Evolutionary conservation across 2,113 vertebrate species (phyloP).

Genomic region (Rattus norvegicus): DNA sequence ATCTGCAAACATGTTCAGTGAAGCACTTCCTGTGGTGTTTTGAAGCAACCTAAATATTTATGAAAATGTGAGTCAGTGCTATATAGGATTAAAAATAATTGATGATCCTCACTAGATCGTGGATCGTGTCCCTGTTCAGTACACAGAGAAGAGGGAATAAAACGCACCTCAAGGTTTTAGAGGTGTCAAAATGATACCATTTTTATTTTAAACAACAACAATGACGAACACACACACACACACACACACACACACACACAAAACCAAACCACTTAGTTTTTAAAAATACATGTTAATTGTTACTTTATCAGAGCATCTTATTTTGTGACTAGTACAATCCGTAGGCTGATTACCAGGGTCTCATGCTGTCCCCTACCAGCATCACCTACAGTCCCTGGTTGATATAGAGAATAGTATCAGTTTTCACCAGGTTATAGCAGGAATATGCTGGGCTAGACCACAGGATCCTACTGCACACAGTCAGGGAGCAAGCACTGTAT

Average conservation of each 20-base stretch:
- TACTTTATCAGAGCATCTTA: neutral
- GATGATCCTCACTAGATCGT: neutral
- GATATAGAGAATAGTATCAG: neutral
- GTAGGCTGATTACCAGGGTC: neutral
- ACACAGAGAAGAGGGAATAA: neutral
- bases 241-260: too few species aligned
- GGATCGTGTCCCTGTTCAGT: neutral
- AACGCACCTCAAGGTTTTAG: slow-evolving; percentile 16
- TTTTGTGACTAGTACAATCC: neutral
- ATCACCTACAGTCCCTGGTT: slow-evolving; percentile 13
- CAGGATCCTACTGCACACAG: neutral
- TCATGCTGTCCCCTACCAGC: neutral
- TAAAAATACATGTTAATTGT: neutral
- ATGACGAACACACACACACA: too few species aligned
- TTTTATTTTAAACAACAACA: neutral
- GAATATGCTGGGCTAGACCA: neutral
- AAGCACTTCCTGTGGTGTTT: slow-evolving; percentile 7
- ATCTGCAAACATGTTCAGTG: neutral
- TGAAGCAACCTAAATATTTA: slow-evolving; percentile 46
- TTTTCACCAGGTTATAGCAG: neutral
- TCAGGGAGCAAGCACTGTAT: neutral
- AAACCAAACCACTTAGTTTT: neutral
- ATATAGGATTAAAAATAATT: slow-evolving; percentile 45
- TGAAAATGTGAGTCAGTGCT: slow-evolving; percentile 25
- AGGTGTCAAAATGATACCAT: slow-evolving; percentile 31